Percentiles rank a stretch among this genome's conserved stretches.
phyloP scores from a whole-genome alignment of 2,888 invertebrate genomes.

The Calameuta pallipes region DNA sequence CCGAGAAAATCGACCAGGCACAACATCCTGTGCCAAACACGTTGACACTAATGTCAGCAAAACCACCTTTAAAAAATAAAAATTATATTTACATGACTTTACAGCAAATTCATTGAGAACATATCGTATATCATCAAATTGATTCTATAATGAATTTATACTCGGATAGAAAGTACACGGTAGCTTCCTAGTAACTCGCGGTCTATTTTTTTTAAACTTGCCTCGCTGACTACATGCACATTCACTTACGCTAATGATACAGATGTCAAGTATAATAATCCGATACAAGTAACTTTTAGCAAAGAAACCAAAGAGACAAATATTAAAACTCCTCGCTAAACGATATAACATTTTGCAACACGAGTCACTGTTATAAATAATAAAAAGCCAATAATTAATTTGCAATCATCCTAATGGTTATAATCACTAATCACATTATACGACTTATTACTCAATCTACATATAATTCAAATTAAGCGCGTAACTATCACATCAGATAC shows the following conservation, averaged over 20 bases:
- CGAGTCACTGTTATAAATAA: too few species aligned
- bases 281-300: too few species aligned
- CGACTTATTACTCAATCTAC: too few species aligned
- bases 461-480: too few species aligned
- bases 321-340: too few species aligned
- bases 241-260: constrained; percentile 2
- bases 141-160: not conserved
- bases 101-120: not conserved
- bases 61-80: constrained; percentile 42
- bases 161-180: not conserved
- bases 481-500: too few species aligned
- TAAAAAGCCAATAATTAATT: too few species aligned
- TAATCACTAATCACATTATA: too few species aligned
- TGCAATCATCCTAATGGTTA: too few species aligned
- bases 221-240: not conserved
- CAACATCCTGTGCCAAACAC: constrained; percentile 37
- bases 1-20: constrained; percentile 32
- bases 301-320: too few species aligned
- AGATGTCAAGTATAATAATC: not conserved
- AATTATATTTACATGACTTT: constrained; percentile 4
- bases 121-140: not conserved
- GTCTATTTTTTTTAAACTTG: not conserved
- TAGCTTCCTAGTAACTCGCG: not conserved
- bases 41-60: constrained; percentile 40
- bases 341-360: too few species aligned